These are phyloP conservation scores for Camelus bactrianus DNA, from an alignment of 2,113 vertebrate genomes.

Conservation along the genomic window DNA sequence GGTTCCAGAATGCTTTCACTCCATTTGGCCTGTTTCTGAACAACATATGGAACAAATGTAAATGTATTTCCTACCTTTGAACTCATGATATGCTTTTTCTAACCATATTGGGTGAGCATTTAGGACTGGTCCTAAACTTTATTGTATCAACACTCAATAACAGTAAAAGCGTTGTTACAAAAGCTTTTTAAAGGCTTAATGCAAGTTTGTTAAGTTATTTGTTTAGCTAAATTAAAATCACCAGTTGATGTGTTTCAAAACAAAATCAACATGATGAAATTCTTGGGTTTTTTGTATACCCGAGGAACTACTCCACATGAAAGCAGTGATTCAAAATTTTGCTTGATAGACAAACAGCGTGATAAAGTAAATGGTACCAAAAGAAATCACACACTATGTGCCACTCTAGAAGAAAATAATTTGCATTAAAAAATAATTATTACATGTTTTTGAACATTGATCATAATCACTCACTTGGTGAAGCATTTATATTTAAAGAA, in stretches of 20 bases:
- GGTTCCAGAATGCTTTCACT: background rate
- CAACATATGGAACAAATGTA: background rate
- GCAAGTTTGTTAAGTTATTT: background rate
- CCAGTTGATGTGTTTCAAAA: conserved; percentile 13
- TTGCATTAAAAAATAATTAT: background rate
- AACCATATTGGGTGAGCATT: background rate
- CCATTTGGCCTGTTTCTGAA: background rate
- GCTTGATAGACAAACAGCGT: conserved; percentile 44
- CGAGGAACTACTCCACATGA: conserved; percentile 23
- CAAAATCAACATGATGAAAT: conserved; percentile 36
- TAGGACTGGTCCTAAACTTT: background rate
- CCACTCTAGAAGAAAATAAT: background rate
- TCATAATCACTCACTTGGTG: background rate
- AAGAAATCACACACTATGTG: conserved; percentile 28
- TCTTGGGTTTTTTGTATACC: conserved; percentile 46
- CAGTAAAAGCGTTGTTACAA: background rate
- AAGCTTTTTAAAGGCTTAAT: background rate
- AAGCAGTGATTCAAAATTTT: conserved; percentile 48
- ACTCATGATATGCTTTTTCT: background rate
- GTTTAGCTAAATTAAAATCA: conserved; percentile 30
- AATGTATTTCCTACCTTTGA: background rate
- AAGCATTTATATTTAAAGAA: background rate
- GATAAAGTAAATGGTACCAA: background rate
- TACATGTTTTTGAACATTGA: background rate
- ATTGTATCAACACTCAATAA: background rate